Evolutionary conservation across 2,797 vertebrate species (phyloP), one percentile per base, ranked within the genome.

Genomic region (Scarus forsteni): DNA sequence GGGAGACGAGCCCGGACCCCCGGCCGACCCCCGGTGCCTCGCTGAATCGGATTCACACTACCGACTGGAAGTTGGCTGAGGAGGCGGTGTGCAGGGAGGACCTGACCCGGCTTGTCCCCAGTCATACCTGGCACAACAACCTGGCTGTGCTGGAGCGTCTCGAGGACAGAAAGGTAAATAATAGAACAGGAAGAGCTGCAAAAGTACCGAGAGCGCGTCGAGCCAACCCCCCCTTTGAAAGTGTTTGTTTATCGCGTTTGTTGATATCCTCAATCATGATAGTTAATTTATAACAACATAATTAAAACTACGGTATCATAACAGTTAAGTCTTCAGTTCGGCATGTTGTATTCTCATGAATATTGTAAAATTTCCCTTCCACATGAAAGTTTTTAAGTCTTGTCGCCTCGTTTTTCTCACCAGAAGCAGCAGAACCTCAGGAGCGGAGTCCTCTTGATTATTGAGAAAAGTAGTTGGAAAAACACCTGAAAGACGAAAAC

Each of bases 121-220:
- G 95, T 86, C 95, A 98, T 81, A 96, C 96, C 87, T 98, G 98
- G 98, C 95, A 92, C 92, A 99, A 98, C 92, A 99, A 98, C 93
- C 93, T 99, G 89, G 96, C 97, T 15, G 96, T 98, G 66, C 93
- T 99, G 67, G 97, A 98, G 89, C 98, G 98, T 75, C 92, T 99
- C 19, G 97, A 99, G 93, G 98, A 98, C 84, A 94, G 93, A 67
- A 94, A 97, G 96, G 98, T 99, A 34, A 57, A 16, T 12, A 0
- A n/a, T n/a, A n/a, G n/a, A 3, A 8, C 45, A n/a, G 27, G 46
- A 14, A n/a, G n/a, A n/a, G n/a, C n/a, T n/a, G n/a, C n/a, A 38
- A 34, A n/a, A n/a, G n/a, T n/a, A n/a, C n/a, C n/a, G n/a, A n/a
- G 49, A 75, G 64, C 78, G 80, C 85, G 83, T 85, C 85, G 86